Base-by-base conservation (phyloP, 2,113 vertebrate genomes). In the Zapornia atra region DNA sequence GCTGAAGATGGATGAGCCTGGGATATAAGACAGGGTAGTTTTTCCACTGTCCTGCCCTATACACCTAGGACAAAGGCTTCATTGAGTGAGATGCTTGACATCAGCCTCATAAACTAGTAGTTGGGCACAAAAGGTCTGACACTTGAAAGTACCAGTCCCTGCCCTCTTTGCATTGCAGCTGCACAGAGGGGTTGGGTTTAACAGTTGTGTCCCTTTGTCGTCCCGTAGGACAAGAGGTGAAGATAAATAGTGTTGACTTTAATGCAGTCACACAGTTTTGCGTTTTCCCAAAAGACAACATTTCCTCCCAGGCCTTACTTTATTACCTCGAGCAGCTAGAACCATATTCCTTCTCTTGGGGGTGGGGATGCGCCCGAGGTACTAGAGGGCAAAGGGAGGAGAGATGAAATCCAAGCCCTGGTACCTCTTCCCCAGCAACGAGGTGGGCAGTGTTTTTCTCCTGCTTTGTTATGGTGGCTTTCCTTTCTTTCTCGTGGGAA, bases 71-170 rank as follows among this genome's bases (percentile, higher is more conserved):
- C 99, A 99, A 99, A 99, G 98, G 96, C 98, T 99, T 99, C 99
- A 99, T 99, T 99, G 99, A 99, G 98, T 99, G 98, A 97, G 96
- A 98, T 98, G 98, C 99, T 99, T 98, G 99, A 99, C 99, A 99
- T 99, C 98, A 99, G 99, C 98, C 99, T 99, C 99, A 99, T 99
- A 99, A 99, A 99, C 98, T 99, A 99, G 99, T 99, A 98, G 98
- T 96, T 97, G 94, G 98, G 97, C 98, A 99, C 99, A 99, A 99
- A 99, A 98, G 98, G 98, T 97, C 97, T 99, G 99, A 99, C 99
- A 99, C 98, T 99, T 99, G 98, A 99, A 99, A 99, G 98, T 99
- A 97, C 98, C 98, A 98, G 98, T 98, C 98, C 98, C 98, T 98
- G 99, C 98, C 98, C 98, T 98, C 98, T 98, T 97, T 98, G 97